phyloP scores from a whole-genome alignment of 2,797 vertebrate genomes.

The Tragopan temminckii region DNA sequence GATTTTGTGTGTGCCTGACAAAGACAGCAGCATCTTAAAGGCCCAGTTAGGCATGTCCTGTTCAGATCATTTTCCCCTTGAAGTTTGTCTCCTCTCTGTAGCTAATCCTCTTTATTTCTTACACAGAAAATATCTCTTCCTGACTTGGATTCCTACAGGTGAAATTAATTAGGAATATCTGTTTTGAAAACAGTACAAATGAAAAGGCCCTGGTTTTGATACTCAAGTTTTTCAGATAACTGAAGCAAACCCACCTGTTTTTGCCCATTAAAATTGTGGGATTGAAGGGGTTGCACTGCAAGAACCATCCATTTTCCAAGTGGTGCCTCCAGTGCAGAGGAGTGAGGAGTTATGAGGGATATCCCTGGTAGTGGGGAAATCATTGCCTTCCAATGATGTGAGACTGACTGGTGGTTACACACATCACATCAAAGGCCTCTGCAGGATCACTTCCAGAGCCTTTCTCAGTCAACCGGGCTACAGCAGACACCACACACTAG shows the following conservation, averaged over 20 bases:
- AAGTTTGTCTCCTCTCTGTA: neutral
- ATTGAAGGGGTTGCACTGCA: neutral
- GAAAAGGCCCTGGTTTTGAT: neutral
- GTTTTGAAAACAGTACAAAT: neutral
- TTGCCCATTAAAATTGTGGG: accelerated
- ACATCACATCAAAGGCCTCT: neutral
- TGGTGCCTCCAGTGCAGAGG: accelerated
- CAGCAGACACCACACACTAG: neutral
- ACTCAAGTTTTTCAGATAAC: neutral
- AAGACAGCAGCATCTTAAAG: neutral
- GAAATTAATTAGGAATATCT: conserved; percentile 2
- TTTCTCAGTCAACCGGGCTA: neutral
- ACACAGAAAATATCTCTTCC: neutral
- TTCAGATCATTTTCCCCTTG: neutral
- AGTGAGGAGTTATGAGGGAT: neutral
- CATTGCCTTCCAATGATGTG: neutral
- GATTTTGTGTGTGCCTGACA: neutral
- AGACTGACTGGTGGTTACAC: neutral
- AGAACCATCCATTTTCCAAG: neutral
- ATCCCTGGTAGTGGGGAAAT: neutral
- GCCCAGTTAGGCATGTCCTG: neutral
- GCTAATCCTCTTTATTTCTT: neutral
- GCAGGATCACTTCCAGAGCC: neutral
- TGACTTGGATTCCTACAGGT: neutral
- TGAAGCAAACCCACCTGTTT: neutral